These are phyloP conservation scores for Spheniscus mendiculus DNA, from an alignment of 2,113 vertebrate species.

Conservation along the genomic window DNA sequence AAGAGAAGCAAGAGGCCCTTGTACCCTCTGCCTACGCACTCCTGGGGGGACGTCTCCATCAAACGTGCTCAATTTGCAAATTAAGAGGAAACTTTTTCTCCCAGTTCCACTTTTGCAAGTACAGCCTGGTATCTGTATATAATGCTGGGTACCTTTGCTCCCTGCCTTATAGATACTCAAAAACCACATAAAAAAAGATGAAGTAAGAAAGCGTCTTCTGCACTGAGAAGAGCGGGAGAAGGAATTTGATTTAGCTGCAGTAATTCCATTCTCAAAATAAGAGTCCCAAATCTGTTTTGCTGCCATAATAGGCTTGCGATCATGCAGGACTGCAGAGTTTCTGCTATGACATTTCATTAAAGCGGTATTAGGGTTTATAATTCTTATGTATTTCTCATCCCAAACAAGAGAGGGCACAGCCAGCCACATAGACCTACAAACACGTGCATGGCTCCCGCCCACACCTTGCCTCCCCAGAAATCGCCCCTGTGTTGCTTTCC, in stretches of 20 bases:
- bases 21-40: accelerated
- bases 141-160: not conserved
- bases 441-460: not conserved
- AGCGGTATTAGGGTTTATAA: not conserved
- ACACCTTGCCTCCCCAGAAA: not conserved
- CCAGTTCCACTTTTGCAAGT: not conserved
- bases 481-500: accelerated
- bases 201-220: not conserved
- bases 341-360: not conserved
- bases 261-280: not conserved
- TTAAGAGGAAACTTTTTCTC: not conserved
- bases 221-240: not conserved
- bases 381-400: not conserved
- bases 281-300: not conserved
- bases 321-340: not conserved
- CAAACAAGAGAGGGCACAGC: not conserved
- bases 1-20: not conserved
- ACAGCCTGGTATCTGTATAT: not conserved
- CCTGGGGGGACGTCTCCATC: not conserved
- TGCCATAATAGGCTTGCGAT: accelerated
- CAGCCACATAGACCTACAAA: not conserved
- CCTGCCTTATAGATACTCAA: not conserved
- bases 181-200: not conserved
- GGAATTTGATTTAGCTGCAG: not conserved
- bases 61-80: not conserved